phyloP scores from a whole-genome alignment of 1,140 invertebrate genomes.

The silkworm (Bombyx mori) region DNA sequence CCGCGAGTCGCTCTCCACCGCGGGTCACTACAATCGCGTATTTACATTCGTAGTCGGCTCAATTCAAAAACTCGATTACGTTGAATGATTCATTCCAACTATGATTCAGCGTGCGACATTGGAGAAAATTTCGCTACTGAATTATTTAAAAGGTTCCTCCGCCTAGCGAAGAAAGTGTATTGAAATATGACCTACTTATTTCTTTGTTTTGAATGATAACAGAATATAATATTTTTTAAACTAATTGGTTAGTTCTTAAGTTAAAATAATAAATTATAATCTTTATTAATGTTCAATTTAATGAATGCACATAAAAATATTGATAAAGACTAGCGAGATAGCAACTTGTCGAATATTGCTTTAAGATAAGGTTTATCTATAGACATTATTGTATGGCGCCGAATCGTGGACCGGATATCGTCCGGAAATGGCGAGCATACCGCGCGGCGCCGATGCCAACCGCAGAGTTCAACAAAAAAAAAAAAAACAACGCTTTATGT shows the following conservation, averaged over 20 bases:
- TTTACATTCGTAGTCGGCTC: slow-evolving; percentile 55
- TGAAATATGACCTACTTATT: slow-evolving; percentile 3
- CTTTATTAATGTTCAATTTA: neutral
- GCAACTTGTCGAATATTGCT: neutral
- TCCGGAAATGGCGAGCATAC: slow-evolving; percentile 68
- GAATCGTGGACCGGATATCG: slow-evolving; percentile 48
- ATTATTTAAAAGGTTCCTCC: slow-evolving; percentile 1
- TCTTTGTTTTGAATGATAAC: neutral
- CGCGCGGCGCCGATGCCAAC: slow-evolving; percentile 48
- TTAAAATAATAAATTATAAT: neutral
- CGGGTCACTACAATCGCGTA: slow-evolving; percentile 58
- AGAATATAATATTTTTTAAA: slow-evolving; percentile 1
- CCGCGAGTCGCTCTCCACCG: slow-evolving; percentile 47
- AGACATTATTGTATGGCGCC: slow-evolving; percentile 31
- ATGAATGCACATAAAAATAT: neutral
- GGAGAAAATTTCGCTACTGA: slow-evolving; percentile 39
- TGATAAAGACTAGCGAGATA: neutral
- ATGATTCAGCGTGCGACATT: slow-evolving; percentile 58
- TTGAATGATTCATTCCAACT: slow-evolving; percentile 56
- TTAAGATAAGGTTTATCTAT: slow-evolving; percentile 34
- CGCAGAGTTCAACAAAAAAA: slow-evolving; percentile 49
- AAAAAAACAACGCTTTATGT: slow-evolving; percentile 12
- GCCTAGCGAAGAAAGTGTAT: slow-evolving; percentile 1
- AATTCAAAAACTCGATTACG: slow-evolving; percentile 66
- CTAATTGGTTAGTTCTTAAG: neutral